Conservation (phyloP, 2,888 invertebrate species). For the Hypercompe scribonia region DNA sequence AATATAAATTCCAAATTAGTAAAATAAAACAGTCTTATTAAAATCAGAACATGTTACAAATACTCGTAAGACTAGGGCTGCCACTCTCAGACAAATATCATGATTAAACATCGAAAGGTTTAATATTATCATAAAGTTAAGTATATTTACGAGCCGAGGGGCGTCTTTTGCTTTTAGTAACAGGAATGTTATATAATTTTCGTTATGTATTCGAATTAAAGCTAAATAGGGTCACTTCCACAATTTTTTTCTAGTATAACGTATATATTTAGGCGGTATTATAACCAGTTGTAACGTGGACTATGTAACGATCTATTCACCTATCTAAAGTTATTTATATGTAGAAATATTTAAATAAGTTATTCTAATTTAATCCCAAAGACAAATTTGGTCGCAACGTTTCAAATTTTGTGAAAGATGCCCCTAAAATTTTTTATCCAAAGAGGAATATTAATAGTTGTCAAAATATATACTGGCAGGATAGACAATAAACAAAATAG, state of each 20-base stretch:
- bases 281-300: conserved; percentile 32
- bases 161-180: conserved; percentile 62
- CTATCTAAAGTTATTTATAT: conserved; percentile 26
- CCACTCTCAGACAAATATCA: conserved; percentile 67
- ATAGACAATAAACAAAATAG: conserved; percentile 48
- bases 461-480: conserved; percentile 53
- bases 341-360: conserved; percentile 29
- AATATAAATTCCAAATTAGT: conserved; percentile 35
- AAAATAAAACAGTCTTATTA: conserved; percentile 76
- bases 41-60: conserved; percentile 64
- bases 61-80: conserved; percentile 72
- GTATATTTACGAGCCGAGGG: conserved; percentile 59
- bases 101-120: conserved; percentile 57
- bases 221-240: conserved; percentile 51
- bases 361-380: conserved; percentile 21
- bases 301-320: conserved; percentile 43
- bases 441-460: conserved; percentile 41
- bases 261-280: conserved; percentile 49
- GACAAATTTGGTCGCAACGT: conserved; percentile 39
- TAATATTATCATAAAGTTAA: conserved; percentile 65
- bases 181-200: conserved; percentile 60
- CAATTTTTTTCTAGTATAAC: conserved; percentile 33
- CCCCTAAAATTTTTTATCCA: conserved; percentile 43
- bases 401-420: conserved; percentile 41
- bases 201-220: conserved; percentile 48